A percentile compares a stretch with the other conserved stretches of the same genome.
phyloP scores from a whole-genome alignment of 2,888 invertebrate species.

The Coelopa pilipes region DNA sequence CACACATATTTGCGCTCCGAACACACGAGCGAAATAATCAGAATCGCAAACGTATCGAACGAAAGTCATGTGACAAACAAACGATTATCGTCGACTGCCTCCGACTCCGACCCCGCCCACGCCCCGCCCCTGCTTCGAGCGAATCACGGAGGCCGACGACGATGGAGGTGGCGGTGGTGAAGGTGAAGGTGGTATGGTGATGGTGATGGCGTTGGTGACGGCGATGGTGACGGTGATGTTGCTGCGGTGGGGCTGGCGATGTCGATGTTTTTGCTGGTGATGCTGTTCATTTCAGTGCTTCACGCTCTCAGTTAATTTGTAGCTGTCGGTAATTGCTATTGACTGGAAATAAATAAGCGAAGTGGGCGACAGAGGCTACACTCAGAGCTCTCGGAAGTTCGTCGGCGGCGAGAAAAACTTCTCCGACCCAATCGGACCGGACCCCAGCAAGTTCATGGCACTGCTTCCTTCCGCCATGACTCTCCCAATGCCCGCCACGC shows the following conservation, averaged over 20 bases:
- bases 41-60: constrained; percentile 38
- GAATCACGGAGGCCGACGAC: too few species aligned
- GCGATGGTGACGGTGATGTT: constrained; percentile 22
- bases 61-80: constrained; percentile 42
- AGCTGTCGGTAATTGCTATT: constrained; percentile 33
- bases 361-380: constrained; percentile 6
- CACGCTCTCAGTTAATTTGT: constrained; percentile 29
- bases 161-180: too few species aligned
- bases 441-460: too few species aligned
- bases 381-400: not conserved
- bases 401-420: too few species aligned
- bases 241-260: constrained; percentile 38
- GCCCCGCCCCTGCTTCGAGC: too few species aligned
- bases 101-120: constrained; percentile 15
- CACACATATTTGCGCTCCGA: not conserved
- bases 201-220: constrained; percentile 25
- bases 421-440: too few species aligned
- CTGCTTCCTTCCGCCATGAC: too few species aligned
- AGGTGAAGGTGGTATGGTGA: too few species aligned
- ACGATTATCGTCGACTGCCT: constrained; percentile 41
- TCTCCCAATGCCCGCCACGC: not conserved
- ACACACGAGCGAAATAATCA: constrained; percentile 30
- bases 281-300: constrained; percentile 17
- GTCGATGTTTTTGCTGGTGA: constrained; percentile 1
- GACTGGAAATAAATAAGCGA: constrained; percentile 27